Evolutionary conservation across 2,113 vertebrate genomes (phyloP), one percentile per base, ranked within the genome.

Genomic region (Scatophagus argus): DNA sequence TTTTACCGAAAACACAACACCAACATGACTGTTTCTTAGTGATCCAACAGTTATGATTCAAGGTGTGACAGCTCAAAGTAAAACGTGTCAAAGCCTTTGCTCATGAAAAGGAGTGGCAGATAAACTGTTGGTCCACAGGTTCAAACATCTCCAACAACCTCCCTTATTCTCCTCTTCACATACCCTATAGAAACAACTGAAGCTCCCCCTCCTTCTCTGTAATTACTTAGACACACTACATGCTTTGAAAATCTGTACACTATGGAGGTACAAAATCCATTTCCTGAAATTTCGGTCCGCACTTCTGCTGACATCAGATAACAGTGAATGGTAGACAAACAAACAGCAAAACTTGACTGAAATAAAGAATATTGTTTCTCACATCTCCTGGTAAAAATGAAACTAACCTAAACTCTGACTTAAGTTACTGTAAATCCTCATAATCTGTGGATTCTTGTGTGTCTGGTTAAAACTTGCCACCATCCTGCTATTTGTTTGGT

Each of bases 91-190:
- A n/a, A 55, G 52, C 23, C 25, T 46, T 60, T 17, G 54, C 23
- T 84, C 67, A 71, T 71, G 34, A 79, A 68, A 76, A 63, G 72
- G 79, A 75, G 79, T 0, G 38, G 63, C 61, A 56, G 32, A 66
- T 41, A 29, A 38, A 67, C 36, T 55, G 52, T 39, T n/a, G n/a
- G 46, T 52, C 38, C 32, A 64, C 85, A 82, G 41, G 83, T 60
- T 62, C 59, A 74, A 79, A 85, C 85, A 87, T 8, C 78, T 79
- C 83, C 54, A 41, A 51, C 21, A 41, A 59, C 75, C 49, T 34
- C 39, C 39, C 10, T 25, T 32, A 19, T 1, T 1, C 16, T 16
- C 29, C 29, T 23, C 21, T 38, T 51, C 29, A 75, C 55, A 77
- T 63, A 72, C 67, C 43, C 52, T 46, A 64, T 39, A 54, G 74